Evolutionary conservation across 2,888 invertebrate genomes (phyloP), one percentile per base, ranked within the genome.

Genomic region (Parnassius orleans): DNA sequence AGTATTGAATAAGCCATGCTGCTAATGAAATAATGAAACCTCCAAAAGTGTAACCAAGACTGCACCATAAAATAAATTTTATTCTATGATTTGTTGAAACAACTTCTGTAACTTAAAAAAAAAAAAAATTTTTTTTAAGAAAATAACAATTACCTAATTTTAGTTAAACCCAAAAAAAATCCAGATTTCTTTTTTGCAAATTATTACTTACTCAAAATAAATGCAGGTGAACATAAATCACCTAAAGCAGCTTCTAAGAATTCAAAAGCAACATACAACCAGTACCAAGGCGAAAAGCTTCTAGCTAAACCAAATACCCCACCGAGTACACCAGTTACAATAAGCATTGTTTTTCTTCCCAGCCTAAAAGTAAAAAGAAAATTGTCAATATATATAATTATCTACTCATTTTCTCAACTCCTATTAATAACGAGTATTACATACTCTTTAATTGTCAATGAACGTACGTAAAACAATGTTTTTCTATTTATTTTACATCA

Each of bases 1-100:
- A 97, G 72, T 95, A 93, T 48, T 93, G 93, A 1, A 93, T 85
- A 63, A 77, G 61, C 81, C 81, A 88, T 0, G 86, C 85, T 3
- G 75, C 56, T 0, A 82, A n/a, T 0, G 87, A 74, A 2, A 81
- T 67, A 1, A 77, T 3, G 0, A 82, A 11, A 0, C 80, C 75
- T 0, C 89, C 89, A 0, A 81, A 43, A 0, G 68, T 55, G 55
- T 79, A 85, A 0, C 88, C 87, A 2, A 84, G 67, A 5, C 69
- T 68, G 41, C 79, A 76, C 1, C 85, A 11, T 55, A 80, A 76
- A 53, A 77, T 78, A 64, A 77, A 89, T 3, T 78, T 69, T 0
- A 85, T 75, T 12, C 87, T 78, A 52, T 83, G 84, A 43, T 81
- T 80, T 3, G 83, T 79, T 9, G 84, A 71, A 1, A 87, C 80